Evolutionary conservation across 2,888 invertebrate genomes (phyloP).

Genomic region (Ennomos erosarius): DNA sequence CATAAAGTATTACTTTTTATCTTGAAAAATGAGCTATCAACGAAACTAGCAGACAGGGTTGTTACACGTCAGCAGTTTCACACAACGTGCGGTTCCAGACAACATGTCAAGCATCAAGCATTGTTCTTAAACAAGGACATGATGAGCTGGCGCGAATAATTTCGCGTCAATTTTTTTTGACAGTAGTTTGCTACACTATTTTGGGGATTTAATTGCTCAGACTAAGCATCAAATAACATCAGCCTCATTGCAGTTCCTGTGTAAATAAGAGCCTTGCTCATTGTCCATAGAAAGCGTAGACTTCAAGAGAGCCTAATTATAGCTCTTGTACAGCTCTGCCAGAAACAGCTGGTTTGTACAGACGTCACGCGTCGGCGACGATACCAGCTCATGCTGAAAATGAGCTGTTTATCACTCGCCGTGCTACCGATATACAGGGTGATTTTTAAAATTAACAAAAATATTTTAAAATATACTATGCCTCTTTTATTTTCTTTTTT

Average conservation of each 20-base stretch:
- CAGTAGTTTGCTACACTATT: no score
- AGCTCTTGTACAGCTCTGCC: conserved; percentile 8
- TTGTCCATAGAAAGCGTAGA: not conserved
- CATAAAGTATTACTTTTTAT: no score
- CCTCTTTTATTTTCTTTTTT: no score
- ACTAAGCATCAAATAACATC: no score
- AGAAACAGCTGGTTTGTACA: conserved; percentile 4
- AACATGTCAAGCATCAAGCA: conserved; percentile 7
- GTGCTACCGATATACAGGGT: conserved; percentile 38
- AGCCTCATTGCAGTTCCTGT: no score
- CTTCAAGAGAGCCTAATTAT: conserved; percentile 13
- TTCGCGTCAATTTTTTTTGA: no score
- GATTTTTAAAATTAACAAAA: conserved; percentile 14
- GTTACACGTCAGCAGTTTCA: conserved; percentile 10
- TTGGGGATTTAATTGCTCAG: no score
- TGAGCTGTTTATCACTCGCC: conserved; percentile 67
- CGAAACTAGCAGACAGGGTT: conserved; percentile 3
- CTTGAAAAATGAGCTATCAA: not conserved
- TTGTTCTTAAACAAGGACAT: conserved; percentile 21
- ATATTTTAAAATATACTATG: no score
- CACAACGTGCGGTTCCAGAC: not conserved
- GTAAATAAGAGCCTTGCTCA: not conserved
- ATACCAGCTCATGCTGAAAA: conserved; percentile 64
- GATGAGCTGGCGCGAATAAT: conserved; percentile 13
- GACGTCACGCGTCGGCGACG: conserved; percentile 62